Evolutionary conservation across 2,797 vertebrate genomes (phyloP).

Genomic region (Hylomyscus alleni): DNA sequence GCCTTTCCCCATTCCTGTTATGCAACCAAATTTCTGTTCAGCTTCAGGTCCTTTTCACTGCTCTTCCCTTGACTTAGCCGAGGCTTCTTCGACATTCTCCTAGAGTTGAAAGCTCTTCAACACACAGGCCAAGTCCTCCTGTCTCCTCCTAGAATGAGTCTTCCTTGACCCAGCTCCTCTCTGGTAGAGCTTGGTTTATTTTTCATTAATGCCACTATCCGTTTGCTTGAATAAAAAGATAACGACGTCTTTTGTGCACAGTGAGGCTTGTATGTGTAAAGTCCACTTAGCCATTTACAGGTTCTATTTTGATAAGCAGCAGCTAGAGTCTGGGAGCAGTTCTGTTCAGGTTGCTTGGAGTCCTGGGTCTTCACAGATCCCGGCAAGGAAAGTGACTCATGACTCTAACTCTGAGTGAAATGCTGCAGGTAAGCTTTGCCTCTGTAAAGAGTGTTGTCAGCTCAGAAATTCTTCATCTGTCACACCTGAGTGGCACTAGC

Average conservation of each 20-base stretch:
- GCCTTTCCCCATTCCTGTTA: neutral
- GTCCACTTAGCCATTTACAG: constrained; percentile 5
- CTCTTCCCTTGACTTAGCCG: constrained; percentile 1
- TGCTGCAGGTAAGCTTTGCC: neutral
- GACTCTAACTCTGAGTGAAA: neutral
- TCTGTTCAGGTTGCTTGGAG: neutral
- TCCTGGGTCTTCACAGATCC: neutral
- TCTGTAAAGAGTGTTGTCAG: neutral
- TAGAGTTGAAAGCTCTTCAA: neutral
- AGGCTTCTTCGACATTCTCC: constrained; percentile 1
- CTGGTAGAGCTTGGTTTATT: neutral
- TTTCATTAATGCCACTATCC: neutral
- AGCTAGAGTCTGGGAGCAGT: neutral
- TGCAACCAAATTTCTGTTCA: neutral
- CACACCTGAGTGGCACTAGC: neutral
- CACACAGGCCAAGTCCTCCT: neutral
- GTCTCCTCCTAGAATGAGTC: neutral
- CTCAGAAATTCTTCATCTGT: neutral
- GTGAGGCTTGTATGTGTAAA: neutral
- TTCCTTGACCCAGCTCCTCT: neutral
- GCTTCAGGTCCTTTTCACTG: constrained; percentile 39
- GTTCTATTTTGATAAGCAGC: constrained; percentile 4
- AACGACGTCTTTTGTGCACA: neutral
- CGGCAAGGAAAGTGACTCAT: neutral
- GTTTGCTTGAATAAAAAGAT: constrained; percentile 22